Base-by-base conservation (phyloP, 2,888 invertebrate genomes). In the Linyphia triangularis region DNA sequence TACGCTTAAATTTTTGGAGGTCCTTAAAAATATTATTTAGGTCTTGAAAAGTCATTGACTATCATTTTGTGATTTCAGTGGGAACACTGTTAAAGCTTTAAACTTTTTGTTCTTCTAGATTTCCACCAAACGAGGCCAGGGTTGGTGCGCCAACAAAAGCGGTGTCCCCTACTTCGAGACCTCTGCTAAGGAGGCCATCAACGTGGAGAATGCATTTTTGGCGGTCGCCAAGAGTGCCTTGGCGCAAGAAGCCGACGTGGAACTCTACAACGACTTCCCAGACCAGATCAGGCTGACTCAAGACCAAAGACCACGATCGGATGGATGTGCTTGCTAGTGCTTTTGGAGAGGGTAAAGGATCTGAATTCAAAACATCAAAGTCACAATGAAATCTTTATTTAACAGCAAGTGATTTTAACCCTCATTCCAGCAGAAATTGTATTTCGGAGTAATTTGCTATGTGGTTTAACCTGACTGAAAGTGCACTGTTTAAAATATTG, bases 121-220 rank as follows among this genome's bases (percentile, higher is more conserved):
- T 65, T 86, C 97, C 22, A 95, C 95, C 70, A 97, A 98, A 93
- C 95, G 97, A 91, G 98, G 99, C 75, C 98, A 99, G 93, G 97
- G 98, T 92, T 99, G 99, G 99, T 99, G 99, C 94, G 98, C 98
- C 93, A 96, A 96, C 91, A 99, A 99, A 94, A 99, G 99, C 93
- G 97, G 97, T 93, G 98, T 99, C 92, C 99, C 99, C 65, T 99
- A 99, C 93, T 99, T 98, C 93, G 99, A 99, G 94, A 99, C 99
- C 77, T 98, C 98, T 93, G 99, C 99, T 91, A 99, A 99, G 94
- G 99, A 99, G 93, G 99, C 98, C 89, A 96, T 98, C 91, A 99
- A 99, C 93, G 99, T 99, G 83, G 99, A 99, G 93, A 96, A 98
- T 93, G 99, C 99, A 91, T 99, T 99, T 94, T 97, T 98, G 93